These are phyloP conservation scores for Myotis brandtii DNA, from an alignment of 2,113 vertebrate species.

Conservation along the genomic window DNA sequence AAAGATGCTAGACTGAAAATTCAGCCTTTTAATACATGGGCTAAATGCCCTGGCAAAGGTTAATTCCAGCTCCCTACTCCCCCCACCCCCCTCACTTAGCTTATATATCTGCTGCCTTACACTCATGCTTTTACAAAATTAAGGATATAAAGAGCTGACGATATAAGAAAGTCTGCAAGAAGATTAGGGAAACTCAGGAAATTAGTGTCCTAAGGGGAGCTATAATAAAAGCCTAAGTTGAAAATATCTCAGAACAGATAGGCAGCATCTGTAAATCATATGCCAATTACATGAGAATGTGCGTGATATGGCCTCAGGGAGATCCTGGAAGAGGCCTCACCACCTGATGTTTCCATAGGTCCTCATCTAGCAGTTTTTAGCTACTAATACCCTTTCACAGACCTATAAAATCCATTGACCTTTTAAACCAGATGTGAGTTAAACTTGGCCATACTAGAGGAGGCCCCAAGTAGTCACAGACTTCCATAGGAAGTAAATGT, in stretches of 20 bases:
- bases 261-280: constrained; percentile 63
- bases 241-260: constrained; percentile 67
- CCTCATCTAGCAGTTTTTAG: constrained; percentile 54
- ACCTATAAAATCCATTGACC: constrained; percentile 52
- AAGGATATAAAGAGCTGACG: constrained; percentile 29
- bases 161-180: constrained; percentile 46
- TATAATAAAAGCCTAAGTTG: constrained; percentile 63
- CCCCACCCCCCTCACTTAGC: background rate
- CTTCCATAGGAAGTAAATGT: background rate
- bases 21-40: background rate
- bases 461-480: background rate
- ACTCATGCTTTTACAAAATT: constrained; percentile 51
- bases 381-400: constrained; percentile 34
- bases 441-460: background rate
- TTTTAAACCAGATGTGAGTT: constrained; percentile 62
- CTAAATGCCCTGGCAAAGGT: background rate
- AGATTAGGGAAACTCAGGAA: constrained; percentile 57
- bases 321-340: constrained; percentile 22
- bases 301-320: background rate
- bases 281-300: constrained; percentile 51
- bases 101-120: background rate
- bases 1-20: background rate
- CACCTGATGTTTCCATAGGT: constrained; percentile 39
- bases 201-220: constrained; percentile 57
- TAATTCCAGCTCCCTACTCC: background rate